Conservation (phyloP, 2,113 vertebrate genomes). For the Cercopithecus mona region DNA sequence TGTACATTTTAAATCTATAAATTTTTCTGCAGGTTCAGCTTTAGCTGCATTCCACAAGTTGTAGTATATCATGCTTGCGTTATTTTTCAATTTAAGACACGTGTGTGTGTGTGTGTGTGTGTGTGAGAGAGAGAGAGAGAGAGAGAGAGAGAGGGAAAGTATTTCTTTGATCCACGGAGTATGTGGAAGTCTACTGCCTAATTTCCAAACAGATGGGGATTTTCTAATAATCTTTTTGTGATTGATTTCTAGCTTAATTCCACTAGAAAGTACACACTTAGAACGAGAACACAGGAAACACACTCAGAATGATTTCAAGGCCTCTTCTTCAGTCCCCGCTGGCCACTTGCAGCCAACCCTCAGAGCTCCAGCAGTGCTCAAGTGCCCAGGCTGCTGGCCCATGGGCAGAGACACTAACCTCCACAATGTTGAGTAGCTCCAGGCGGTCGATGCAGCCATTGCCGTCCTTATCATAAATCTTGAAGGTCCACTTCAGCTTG, state of each 20-base stretch:
- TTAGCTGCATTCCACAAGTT: neutral
- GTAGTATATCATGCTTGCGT: neutral
- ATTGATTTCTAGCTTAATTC: neutral
- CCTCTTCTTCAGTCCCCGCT: neutral
- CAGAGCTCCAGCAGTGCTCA: neutral
- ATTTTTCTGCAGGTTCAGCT: neutral
- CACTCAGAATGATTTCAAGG: neutral
- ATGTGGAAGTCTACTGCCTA: neutral
- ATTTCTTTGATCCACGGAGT: neutral
- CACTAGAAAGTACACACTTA: no score
- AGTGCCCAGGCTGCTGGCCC: accelerated
- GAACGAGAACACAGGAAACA: neutral
- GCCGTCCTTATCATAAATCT: conserved; percentile 96
- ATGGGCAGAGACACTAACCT: conserved; percentile 83
- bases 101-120: neutral
- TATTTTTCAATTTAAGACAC: neutral
- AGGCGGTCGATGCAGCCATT: conserved; percentile 96
- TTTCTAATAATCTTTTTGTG: neutral
- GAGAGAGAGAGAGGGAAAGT: neutral
- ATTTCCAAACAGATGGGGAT: neutral
- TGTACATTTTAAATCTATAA: neutral
- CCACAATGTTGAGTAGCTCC: conserved; percentile 96
- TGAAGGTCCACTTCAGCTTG: conserved; percentile 97
- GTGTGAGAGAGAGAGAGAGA: no score
- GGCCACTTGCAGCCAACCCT: neutral